Evolutionary conservation across 2,113 vertebrate species (phyloP).

Genomic region (Turdus rufiventris): DNA sequence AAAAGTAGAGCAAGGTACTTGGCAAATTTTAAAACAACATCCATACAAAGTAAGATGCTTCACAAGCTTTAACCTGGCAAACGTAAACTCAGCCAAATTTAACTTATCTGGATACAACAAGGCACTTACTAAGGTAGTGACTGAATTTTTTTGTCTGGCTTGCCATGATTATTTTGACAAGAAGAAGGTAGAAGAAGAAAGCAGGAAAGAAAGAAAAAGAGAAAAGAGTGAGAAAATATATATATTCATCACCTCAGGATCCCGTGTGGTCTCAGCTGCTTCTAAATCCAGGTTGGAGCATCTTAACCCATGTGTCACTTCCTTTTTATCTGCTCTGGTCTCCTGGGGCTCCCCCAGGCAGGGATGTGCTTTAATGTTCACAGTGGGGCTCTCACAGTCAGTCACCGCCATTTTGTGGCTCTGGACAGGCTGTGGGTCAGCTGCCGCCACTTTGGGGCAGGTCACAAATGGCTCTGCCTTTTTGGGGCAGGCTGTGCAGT

Average conservation of each 20-base stretch:
- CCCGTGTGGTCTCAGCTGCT: not conserved
- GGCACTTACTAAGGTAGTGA: not conserved
- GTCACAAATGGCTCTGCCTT: no score
- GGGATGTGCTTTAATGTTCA: accelerated
- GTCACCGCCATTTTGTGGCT: not conserved
- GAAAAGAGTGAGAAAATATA: not conserved
- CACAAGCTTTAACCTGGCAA: not conserved
- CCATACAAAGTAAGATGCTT: not conserved
- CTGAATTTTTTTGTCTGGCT: not conserved
- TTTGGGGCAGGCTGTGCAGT: no score
- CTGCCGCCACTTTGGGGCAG: no score
- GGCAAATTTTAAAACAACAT: not conserved
- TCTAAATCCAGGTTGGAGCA: not conserved
- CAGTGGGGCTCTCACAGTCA: no score
- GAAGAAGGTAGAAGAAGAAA: not conserved
- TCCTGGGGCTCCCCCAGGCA: not conserved
- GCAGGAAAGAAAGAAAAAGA: not conserved
- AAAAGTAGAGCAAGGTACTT: not conserved
- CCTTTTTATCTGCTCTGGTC: not conserved
- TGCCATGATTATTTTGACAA: not conserved
- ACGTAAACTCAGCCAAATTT: not conserved
- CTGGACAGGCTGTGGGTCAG: not conserved
- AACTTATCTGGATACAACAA: not conserved
- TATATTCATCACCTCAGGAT: not conserved
- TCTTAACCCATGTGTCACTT: not conserved